phyloP scores from a whole-genome alignment of 2,797 vertebrate genomes.

The Rhodeus uyekii region DNA sequence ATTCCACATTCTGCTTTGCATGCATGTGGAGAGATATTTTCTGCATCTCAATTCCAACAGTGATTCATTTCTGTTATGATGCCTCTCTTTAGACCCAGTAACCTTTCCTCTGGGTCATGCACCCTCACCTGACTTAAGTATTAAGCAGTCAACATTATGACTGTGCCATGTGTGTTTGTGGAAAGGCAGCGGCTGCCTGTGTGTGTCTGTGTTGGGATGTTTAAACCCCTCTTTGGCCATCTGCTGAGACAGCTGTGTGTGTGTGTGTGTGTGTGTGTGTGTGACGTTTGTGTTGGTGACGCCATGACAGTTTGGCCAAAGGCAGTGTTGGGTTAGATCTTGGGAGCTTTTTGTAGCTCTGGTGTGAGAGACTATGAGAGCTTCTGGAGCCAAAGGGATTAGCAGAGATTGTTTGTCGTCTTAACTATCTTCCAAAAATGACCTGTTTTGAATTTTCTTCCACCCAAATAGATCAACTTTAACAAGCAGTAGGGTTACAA shows the following conservation, averaged over 20 bases:
- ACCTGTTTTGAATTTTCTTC: background rate
- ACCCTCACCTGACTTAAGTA: conserved; percentile 29
- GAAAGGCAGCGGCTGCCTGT: conserved; percentile 4
- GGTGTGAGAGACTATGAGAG: background rate
- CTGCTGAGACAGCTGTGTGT: conserved; percentile 57
- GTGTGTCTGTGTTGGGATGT: conserved; percentile 30
- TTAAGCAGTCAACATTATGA: background rate
- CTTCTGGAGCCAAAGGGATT: conserved; percentile 3
- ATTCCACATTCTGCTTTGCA: background rate
- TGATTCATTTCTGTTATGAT: background rate
- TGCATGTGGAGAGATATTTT: background rate
- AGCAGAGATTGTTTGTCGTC: background rate
- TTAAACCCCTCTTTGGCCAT: conserved; percentile 50
- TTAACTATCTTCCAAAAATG: background rate
- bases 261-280: conserved; percentile 22
- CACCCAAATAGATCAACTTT: background rate
- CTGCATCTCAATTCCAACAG: background rate
- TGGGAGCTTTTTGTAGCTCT: conserved; percentile 15
- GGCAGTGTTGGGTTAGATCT: background rate
- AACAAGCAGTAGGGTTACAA: background rate
- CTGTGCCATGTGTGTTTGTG: conserved; percentile 34
- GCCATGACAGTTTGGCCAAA: conserved; percentile 5
- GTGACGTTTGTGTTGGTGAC: background rate
- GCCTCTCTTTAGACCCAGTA: background rate
- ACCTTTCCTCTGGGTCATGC: conserved; percentile 16